Conservation (phyloP, 2,888 invertebrate species). For the Tetropium fuscum region DNA sequence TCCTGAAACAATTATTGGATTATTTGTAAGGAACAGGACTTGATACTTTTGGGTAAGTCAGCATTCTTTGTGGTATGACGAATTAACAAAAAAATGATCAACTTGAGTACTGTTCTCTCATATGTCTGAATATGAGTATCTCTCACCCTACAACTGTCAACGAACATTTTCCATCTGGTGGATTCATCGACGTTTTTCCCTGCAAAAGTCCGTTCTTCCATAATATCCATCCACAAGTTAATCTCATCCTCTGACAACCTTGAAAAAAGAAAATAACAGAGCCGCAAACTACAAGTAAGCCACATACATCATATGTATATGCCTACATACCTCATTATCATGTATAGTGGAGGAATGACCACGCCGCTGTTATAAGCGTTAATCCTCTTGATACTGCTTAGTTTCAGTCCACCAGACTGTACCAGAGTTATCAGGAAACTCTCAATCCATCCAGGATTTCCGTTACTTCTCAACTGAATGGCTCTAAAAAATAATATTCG, state of each 20-base stretch:
- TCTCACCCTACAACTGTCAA: conserved; percentile 64
- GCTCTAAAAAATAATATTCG: conserved; percentile 57
- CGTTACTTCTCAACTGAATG: conserved; percentile 72
- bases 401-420: conserved; percentile 69
- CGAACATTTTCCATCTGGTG: conserved; percentile 67
- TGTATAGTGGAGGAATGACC: conserved; percentile 58
- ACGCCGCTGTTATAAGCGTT: conserved; percentile 57
- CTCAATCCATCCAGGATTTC: conserved; percentile 77
- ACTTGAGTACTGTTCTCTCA: no score
- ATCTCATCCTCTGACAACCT: conserved; percentile 48
- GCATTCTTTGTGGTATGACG: no score
- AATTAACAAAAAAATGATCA: no score
- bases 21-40: no score
- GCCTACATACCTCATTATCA: conserved; percentile 58
- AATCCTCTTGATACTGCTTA: conserved; percentile 62
- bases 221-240: conserved; percentile 47
- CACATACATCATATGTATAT: no score
- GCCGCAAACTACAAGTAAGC: no score
- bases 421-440: conserved; percentile 72
- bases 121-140: background rate
- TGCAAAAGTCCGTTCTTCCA: conserved; percentile 46
- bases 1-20: conserved; percentile 41
- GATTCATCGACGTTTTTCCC: conserved; percentile 29
- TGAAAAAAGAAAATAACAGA: conserved; percentile 1
- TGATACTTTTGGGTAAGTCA: no score